Evolutionary conservation across 2,797 vertebrate species (phyloP).

Genomic region (Danio albolineatus): DNA sequence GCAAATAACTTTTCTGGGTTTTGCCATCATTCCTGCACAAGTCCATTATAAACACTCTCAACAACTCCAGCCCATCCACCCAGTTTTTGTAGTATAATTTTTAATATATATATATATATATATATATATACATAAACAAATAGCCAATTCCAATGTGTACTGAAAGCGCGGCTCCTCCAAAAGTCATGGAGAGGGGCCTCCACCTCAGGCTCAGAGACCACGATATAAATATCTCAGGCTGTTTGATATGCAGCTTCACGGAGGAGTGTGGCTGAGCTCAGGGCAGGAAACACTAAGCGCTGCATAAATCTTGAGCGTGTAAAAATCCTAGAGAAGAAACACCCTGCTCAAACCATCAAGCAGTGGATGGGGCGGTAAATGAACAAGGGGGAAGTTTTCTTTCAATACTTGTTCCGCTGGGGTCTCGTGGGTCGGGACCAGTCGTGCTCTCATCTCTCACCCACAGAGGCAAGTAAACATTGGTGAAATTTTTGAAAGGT

Average conservation of each 20-base stretch:
- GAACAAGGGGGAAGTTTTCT: slow-evolving; percentile 30
- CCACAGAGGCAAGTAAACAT: slow-evolving; percentile 72
- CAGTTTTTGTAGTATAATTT: too few species aligned
- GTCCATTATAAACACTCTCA: too few species aligned
- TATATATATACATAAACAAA: too few species aligned
- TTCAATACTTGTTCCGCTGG: slow-evolving; percentile 23
- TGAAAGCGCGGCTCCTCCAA: slow-evolving; percentile 35
- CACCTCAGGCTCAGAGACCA: slow-evolving; percentile 30
- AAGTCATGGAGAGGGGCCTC: slow-evolving; percentile 44
- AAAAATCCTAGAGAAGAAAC: slow-evolving; percentile 46
- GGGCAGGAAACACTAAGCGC: slow-evolving; percentile 57
- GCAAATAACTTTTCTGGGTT: too few species aligned
- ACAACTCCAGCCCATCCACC: too few species aligned
- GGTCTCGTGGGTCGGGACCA: slow-evolving; percentile 11
- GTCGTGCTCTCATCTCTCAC: slow-evolving; percentile 63
- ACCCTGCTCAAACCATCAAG: slow-evolving; percentile 41
- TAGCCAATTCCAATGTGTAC: slow-evolving; percentile 37
- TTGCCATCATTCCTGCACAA: too few species aligned
- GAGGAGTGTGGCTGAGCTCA: slow-evolving; percentile 56
- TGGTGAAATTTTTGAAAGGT: slow-evolving; percentile 35
- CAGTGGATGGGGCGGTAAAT: not conserved
- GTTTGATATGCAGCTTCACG: slow-evolving; percentile 64
- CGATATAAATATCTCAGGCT: slow-evolving; percentile 62
- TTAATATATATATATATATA: too few species aligned
- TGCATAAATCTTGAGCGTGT: slow-evolving; percentile 59